Conservation (phyloP, 2,113 vertebrate species). For the Catharus bicknelli region DNA sequence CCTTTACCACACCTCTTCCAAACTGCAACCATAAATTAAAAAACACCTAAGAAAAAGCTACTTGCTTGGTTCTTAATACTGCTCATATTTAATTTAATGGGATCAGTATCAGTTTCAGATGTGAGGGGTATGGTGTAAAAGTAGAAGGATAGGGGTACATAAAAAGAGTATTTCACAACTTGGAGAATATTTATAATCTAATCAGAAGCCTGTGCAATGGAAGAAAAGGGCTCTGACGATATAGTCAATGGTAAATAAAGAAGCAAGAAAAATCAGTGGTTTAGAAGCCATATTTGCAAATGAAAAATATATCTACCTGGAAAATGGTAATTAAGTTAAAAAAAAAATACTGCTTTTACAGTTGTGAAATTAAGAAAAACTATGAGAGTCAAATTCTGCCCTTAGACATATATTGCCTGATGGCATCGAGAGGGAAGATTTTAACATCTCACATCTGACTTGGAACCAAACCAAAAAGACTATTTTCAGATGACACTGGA, state of each 20-base stretch:
- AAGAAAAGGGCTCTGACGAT: neutral
- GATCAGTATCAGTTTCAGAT: neutral
- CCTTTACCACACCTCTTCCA: neutral
- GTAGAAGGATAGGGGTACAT: neutral
- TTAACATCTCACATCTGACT: neutral
- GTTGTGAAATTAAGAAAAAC: neutral
- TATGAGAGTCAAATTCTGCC: neutral
- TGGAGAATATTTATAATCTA: neutral
- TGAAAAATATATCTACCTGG: neutral
- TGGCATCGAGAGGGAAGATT: neutral
- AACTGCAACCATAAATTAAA: neutral
- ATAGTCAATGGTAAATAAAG: neutral
- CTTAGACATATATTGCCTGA: neutral
- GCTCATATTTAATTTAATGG: neutral
- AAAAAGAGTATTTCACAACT: conserved; percentile 7
- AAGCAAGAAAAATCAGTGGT: neutral
- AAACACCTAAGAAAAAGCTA: neutral
- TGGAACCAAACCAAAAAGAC: conserved; percentile 18
- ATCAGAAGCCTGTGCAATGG: neutral
- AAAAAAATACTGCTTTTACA: neutral
- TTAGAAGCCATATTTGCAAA: conserved; percentile 4
- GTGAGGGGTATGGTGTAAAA: neutral
- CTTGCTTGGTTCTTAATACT: neutral
- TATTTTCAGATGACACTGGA: conserved; percentile 16
- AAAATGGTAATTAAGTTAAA: neutral